Evolutionary conservation across 1,140 invertebrate genomes (phyloP).

Genomic region (Papilio helenus): DNA sequence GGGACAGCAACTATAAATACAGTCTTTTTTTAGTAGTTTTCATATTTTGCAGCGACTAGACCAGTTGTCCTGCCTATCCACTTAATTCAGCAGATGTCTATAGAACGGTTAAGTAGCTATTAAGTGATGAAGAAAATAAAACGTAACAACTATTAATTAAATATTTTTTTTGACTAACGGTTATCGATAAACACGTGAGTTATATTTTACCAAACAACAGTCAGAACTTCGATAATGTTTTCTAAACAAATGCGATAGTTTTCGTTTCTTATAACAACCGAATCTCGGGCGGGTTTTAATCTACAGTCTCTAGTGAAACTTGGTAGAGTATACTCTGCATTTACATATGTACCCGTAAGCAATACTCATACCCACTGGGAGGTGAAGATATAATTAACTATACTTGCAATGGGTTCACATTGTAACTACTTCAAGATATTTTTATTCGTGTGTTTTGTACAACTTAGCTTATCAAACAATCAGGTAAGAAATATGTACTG

Average conservation of each 20-base stretch:
- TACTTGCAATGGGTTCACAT: not conserved
- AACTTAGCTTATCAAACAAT: not conserved
- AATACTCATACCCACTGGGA: not conserved
- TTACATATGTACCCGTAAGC: not conserved
- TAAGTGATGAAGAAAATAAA: not conserved
- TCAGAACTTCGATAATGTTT: not conserved
- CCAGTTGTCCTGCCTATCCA: too few species aligned
- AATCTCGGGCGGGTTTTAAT: not conserved
- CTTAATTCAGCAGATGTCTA: too few species aligned
- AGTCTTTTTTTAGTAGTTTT: too few species aligned
- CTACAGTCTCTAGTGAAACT: not conserved
- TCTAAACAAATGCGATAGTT: not conserved
- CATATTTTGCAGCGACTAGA: too few species aligned
- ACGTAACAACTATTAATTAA: not conserved
- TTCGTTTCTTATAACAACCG: not conserved
- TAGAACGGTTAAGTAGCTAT: too few species aligned
- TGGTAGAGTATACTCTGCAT: not conserved
- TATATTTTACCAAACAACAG: slow-evolving; percentile 9
- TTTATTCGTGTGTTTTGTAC: not conserved
- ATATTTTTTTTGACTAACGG: not conserved
- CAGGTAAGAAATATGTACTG: not conserved
- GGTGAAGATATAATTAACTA: not conserved
- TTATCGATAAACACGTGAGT: not conserved
- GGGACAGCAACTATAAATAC: too few species aligned
- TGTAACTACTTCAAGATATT: not conserved